Conservation (phyloP, 2,113 vertebrate genomes). For the Mastomys coucha region DNA sequence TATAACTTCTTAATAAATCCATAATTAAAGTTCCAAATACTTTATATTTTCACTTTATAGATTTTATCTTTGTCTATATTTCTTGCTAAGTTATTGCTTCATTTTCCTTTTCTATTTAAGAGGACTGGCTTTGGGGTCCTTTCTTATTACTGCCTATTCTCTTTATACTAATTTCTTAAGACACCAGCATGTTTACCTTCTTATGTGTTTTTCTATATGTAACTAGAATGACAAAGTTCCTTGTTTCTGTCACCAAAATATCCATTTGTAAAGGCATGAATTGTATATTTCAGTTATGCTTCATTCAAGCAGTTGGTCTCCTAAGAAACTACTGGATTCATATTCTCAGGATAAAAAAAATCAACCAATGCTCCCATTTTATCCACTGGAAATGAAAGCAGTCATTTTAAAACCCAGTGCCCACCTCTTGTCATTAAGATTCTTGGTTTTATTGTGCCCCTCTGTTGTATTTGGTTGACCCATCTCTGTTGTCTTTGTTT, state of each 20-base stretch:
- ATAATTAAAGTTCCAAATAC: neutral
- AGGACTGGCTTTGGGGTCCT: neutral
- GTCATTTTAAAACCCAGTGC: neutral
- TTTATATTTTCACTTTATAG: neutral
- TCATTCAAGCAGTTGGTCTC: neutral
- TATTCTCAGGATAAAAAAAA: neutral
- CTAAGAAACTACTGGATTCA: neutral
- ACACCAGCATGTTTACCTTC: neutral
- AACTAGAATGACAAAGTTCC: neutral
- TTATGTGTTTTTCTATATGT: neutral
- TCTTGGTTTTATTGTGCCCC: neutral
- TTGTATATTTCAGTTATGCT: neutral
- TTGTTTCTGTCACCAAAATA: neutral
- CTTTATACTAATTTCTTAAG: neutral
- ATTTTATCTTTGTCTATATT: neutral
- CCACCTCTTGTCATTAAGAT: neutral
- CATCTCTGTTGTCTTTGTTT: neutral
- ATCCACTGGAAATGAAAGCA: neutral
- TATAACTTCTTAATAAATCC: neutral
- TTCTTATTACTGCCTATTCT: neutral
- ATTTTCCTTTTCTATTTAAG: neutral
- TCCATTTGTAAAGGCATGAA: neutral
- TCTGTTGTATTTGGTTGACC: neutral
- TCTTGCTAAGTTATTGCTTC: neutral
- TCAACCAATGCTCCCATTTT: neutral